Base-by-base conservation (phyloP, 2,113 vertebrate species). In the Benitochromis conjunctus region DNA sequence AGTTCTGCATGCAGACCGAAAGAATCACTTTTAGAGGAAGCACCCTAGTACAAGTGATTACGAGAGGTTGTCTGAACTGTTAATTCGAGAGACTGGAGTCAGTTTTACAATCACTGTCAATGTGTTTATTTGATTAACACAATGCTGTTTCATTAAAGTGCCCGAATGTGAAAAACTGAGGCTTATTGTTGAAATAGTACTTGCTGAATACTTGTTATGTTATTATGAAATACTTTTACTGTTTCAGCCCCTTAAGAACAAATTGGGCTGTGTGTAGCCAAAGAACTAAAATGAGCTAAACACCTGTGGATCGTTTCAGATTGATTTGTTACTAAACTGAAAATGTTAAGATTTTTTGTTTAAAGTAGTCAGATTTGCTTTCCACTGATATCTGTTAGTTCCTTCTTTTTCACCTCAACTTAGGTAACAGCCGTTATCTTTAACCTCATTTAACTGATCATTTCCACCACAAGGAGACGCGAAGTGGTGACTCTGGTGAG, bases 1-100 rank as follows among this genome's bases (percentile, higher is more conserved):
- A 99, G 93, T 93, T 99, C 98, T 99, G 89, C 12, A 60, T 60
- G 79, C 43, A 76, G 6, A 81, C 24, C 57, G 8, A 56, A 19
- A 11, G 56, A 76, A 51, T 76, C 41, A 13, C 46, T 51, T 76
- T 76, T 76, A 76, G 69, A 51, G 64, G 38, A 43, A 69, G n/a
- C n/a, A 21, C 64, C 24, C 12, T 69, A 43, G 14, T 24, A 43
- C 24, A 43, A 69, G n/a, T 43, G 38, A 69, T 43, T 21, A 24
- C 5, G 38, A 43, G 12, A 43, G n/a, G 64, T 43, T 69, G 38
- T 69, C 7, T 24, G 12, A 43, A 69, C 1, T 69, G 38, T 43
- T 69, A 43, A 69, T 69, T 69, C n/a, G 19, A 21, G 34, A 66
- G 62, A 8, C 62, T 66, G 2, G 62, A 66, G 13, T 41, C 19